Evolutionary conservation across 2,797 vertebrate species (phyloP).

Genomic region (Anabacerthia variegaticeps): DNA sequence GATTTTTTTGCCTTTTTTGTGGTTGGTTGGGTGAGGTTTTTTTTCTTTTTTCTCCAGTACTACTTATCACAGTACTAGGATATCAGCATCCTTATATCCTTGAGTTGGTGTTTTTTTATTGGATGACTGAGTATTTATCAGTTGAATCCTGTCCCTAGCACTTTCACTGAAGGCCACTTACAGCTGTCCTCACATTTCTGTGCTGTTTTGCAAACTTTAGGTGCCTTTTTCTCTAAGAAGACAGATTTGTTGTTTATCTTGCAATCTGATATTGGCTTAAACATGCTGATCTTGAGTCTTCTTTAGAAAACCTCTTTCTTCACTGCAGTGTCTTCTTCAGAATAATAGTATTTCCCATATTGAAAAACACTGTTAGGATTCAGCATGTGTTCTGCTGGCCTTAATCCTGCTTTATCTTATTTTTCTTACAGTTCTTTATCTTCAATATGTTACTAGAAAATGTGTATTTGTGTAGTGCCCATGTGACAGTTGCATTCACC

Average conservation of each 20-base stretch:
- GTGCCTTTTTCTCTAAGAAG: not conserved
- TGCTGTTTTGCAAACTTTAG: not conserved
- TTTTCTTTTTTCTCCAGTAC: rapidly evolving
- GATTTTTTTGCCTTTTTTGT: not conserved
- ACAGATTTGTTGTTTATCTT: constrained; percentile 4
- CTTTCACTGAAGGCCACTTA: not conserved
- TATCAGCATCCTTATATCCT: not conserved
- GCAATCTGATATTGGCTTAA: not conserved
- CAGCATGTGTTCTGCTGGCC: not conserved
- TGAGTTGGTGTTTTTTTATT: not conserved
- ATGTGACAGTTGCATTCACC: not conserved
- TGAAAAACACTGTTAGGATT: not conserved
- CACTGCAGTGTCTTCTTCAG: not conserved
- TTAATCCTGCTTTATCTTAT: not conserved
- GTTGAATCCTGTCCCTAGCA: not conserved
- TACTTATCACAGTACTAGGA: not conserved
- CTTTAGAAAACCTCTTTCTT: not conserved
- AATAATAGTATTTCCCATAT: not conserved
- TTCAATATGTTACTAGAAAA: not conserved
- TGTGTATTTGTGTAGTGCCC: not conserved
- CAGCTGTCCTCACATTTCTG: not conserved
- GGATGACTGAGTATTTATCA: not conserved
- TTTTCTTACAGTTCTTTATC: not conserved
- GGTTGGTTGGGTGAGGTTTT: not conserved
- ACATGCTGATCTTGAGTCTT: not conserved